These are phyloP conservation scores for cattle (Bos taurus) DNA, from an alignment of 2,113 vertebrate genomes.

Conservation along the genomic window ARS-UCD2.0 NC_037345.1:18181001-18181500, in stretches of 20 bases:
- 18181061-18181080: neutral
- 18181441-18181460: neutral
- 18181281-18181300: neutral
- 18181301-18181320: neutral
- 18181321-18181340: neutral
- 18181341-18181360: neutral
- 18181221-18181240: neutral
- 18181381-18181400: neutral
- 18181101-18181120: neutral
- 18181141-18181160: neutral
- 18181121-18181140: neutral
- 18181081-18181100: neutral
- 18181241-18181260: neutral
- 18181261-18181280: neutral
- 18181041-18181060: neutral
- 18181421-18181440: rapidly evolving
- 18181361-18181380: neutral
- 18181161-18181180: neutral
- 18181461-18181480: too few relatives aligned
- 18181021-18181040: neutral
- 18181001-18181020: neutral
- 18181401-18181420: neutral
- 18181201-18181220: neutral
- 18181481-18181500: neutral
- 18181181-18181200: neutral